Percentiles rank a stretch among this genome's conserved stretches.
phyloP scores from a whole-genome alignment of 2,888 invertebrate species.

The Agapostemon virescens region DNA sequence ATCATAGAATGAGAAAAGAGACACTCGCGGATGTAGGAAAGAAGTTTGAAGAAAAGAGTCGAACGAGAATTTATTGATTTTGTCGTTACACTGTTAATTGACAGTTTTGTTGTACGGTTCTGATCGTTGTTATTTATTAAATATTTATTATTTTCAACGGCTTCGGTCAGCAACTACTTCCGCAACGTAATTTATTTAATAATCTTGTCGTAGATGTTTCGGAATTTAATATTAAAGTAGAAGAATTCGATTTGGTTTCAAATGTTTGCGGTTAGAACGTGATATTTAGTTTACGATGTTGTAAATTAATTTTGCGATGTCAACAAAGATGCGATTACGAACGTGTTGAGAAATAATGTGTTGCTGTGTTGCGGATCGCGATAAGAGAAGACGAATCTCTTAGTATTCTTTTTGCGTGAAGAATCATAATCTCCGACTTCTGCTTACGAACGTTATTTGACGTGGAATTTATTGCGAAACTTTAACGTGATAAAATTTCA shows the following conservation, averaged over 20 bases:
- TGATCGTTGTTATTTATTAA: no score
- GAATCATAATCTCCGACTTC: neutral
- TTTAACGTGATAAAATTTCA: constrained; percentile 15
- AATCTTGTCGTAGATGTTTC: neutral
- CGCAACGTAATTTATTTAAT: neutral
- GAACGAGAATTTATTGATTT: no score
- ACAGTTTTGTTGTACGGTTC: no score
- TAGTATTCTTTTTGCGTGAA: neutral
- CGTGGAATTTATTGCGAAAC: constrained; percentile 15
- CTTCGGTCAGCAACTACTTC: neutral
- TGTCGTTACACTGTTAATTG: no score
- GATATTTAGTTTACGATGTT: neutral
- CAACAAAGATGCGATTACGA: neutral
- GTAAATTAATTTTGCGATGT: neutral
- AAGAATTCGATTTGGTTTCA: neutral
- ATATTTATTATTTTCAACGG: no score
- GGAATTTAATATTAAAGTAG: neutral
- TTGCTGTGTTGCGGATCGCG: neutral
- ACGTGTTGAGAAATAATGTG: neutral
- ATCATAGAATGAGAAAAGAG: no score
- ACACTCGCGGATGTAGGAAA: no score
- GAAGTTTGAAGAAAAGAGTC: no score
- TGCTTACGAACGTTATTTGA: constrained; percentile 7
- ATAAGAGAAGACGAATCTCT: neutral
- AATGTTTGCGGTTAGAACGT: neutral